Evolutionary conservation across 2,888 invertebrate genomes (phyloP).

Genomic region (Ecliptopera silaceata): DNA sequence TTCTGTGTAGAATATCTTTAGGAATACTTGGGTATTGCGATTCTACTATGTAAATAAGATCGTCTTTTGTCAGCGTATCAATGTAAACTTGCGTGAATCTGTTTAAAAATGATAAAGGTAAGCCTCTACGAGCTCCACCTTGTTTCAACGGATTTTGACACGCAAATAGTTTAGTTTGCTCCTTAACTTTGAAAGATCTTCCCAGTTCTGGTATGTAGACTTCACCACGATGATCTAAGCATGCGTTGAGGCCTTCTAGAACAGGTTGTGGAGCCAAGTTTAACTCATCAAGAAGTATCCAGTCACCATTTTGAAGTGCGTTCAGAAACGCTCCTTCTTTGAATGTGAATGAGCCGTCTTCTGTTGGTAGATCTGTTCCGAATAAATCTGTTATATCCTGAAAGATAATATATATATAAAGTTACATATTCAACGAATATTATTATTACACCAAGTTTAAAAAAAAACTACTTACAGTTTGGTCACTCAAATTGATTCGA

Average conservation of each 20-base stretch:
- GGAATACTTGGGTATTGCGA: conserved; percentile 85
- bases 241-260: conserved; percentile 98
- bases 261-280: conserved; percentile 99
- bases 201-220: conserved; percentile 97
- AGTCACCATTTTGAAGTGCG: conserved; percentile 95
- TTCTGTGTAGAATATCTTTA: conserved; percentile 83
- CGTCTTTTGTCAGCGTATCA: conserved; percentile 84
- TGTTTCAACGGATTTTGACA: conserved; percentile 98
- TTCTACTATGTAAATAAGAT: conserved; percentile 86
- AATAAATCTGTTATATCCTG: conserved; percentile 98
- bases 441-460: not conserved
- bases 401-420: conserved; percentile 33
- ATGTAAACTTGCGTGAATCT: conserved; percentile 96
- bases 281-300: conserved; percentile 98
- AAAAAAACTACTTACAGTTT: conserved; percentile 88
- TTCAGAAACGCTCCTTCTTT: conserved; percentile 97
- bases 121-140: conserved; percentile 97
- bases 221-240: conserved; percentile 98
- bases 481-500: conserved; percentile 98
- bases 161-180: conserved; percentile 94
- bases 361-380: conserved; percentile 97
- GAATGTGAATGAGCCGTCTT: conserved; percentile 97
- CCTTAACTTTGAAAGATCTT: conserved; percentile 90
- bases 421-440: not conserved
- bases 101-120: conserved; percentile 98